Base-by-base conservation (phyloP, 37 sponge, comb jelly and placozoan genomes). In the Spongia lamella region DNA sequence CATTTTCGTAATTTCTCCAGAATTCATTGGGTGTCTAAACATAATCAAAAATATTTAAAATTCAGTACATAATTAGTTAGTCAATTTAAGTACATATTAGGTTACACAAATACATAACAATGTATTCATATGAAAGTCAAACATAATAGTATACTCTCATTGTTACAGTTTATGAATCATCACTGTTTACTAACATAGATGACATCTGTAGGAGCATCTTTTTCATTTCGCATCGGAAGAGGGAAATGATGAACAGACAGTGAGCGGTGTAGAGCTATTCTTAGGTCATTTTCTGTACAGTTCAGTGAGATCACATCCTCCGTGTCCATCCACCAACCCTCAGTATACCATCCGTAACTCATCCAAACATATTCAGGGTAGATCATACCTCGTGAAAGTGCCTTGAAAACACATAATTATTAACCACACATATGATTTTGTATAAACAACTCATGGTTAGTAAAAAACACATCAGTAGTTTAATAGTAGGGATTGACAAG, bases 181-280 rank as follows among this genome's bases (percentile, higher is more conserved):
- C 22, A 47, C 53, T 13, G 22, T 21, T 24, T 40, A 77, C 85
- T 77, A 19, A 84, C 85, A 63, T 61, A 64, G 34, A 56, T 65
- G 14, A 84, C 85, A 78, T 84, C 73, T 26, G 79, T 78, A 0
- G 37, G 9, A n/a, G 62, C 26, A 38, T 38, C 27, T 11, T 17
- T 49, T 47, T 77, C 79, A 17, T 63, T 57, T 3, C n/a, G 4
- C 7, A 19, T 24, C 1, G 79, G 72, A 20, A 63, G 21, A 0
- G 85, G 85, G 65, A 72, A 84, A 65, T 84, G 72, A 58, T 84
- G 58, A 0, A 84, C 54, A 2, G 85, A 71, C 19, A 84, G 55
- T 13, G 79, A 64, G 0, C 66, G n/a, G 27, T 66, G 26, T 0
- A 55, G 29, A 22, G 72, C 64, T 25, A 38, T 6, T 7, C 37